Evolutionary conservation across 2,797 vertebrate species (phyloP).

Genomic region (Petrocephalus schoutedeni): DNA sequence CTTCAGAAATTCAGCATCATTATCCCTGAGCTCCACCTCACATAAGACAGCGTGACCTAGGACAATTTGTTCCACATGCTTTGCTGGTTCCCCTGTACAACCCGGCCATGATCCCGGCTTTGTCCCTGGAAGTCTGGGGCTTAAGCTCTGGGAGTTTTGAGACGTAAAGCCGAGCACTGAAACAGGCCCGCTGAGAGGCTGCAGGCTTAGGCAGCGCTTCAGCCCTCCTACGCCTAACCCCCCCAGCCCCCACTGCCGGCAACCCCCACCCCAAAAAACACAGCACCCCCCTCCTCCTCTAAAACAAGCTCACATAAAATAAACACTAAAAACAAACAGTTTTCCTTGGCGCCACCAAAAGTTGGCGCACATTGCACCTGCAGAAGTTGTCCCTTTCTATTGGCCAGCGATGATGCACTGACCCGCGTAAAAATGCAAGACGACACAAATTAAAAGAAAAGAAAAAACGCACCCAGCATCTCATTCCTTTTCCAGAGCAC

Average conservation of each 20-base stretch:
- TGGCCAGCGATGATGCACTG: background rate
- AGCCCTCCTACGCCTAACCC: conserved; percentile 40
- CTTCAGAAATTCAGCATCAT: conserved; percentile 11
- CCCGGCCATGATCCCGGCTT: conserved; percentile 34
- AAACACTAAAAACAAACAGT: conserved; percentile 51
- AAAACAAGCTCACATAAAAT: conserved; percentile 43
- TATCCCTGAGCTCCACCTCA: background rate
- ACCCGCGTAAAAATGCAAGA: conserved; percentile 1
- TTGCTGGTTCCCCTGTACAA: conserved; percentile 32
- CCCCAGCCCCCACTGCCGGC: background rate
- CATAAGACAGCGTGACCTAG: conserved; percentile 5
- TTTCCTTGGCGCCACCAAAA: conserved; percentile 44
- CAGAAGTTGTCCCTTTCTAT: background rate
- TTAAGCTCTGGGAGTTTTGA: conserved; percentile 57
- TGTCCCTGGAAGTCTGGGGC: conserved; percentile 35
- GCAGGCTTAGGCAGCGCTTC: conserved; percentile 37
- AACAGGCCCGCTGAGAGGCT: conserved; percentile 18
- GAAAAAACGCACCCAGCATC: background rate
- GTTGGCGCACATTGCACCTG: conserved; percentile 38
- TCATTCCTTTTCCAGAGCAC: background rate
- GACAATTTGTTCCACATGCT: conserved; percentile 53
- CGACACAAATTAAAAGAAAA: background rate
- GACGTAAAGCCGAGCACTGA: conserved; percentile 48
- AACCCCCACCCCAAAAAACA: conserved; percentile 31
- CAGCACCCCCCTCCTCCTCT: conserved; percentile 44